phyloP scores from a whole-genome alignment of 1,140 invertebrate species.

The Yoshiicerus persimilis region DNA sequence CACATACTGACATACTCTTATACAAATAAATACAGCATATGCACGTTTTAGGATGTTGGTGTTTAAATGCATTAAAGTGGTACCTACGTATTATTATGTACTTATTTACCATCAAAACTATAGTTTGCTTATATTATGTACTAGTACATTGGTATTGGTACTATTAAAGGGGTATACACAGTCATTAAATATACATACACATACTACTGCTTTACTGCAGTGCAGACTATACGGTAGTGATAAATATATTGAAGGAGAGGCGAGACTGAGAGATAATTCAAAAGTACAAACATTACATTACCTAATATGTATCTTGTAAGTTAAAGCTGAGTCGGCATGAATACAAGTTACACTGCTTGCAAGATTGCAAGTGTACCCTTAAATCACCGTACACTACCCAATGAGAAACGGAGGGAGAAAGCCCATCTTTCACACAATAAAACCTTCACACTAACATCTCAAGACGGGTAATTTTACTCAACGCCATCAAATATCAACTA shows the following conservation, averaged over 20 bases:
- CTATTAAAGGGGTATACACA: no score
- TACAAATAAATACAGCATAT: not conserved
- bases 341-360: not conserved
- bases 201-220: not conserved
- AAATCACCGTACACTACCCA: constrained; percentile 1
- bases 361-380: not conserved
- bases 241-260: not conserved
- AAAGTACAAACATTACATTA: not conserved
- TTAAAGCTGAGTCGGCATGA: not conserved
- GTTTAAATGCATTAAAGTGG: not conserved
- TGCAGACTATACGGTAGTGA: not conserved
- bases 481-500: constrained; percentile 33
- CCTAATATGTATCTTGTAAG: not conserved
- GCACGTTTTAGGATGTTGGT: not conserved
- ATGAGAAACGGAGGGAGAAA: not conserved
- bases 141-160: no score
- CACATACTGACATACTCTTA: not conserved
- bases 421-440: constrained; percentile 30
- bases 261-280: not conserved
- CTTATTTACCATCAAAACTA: not conserved
- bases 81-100: not conserved
- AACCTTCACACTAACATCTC: constrained; percentile 10
- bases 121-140: not conserved
- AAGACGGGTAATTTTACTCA: constrained; percentile 35
- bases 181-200: not conserved